phyloP scores from a whole-genome alignment of 2,888 invertebrate species.

The Meiosimyza platycephala region DNA sequence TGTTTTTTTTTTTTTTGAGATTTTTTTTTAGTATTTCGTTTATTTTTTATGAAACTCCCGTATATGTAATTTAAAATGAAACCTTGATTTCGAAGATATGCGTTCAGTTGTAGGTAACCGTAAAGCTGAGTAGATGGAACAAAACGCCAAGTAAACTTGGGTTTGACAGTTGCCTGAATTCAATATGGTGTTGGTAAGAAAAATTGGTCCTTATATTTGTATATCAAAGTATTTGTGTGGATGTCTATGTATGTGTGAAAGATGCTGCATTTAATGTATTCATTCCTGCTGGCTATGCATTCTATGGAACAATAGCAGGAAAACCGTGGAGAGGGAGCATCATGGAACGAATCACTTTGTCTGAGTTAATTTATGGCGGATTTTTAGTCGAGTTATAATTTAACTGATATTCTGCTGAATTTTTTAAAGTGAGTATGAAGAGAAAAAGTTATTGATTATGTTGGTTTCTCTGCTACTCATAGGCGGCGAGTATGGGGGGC shows the following conservation, averaged over 20 bases:
- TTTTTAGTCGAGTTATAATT: conserved; percentile 35
- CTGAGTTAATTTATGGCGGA: conserved; percentile 58
- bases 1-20: conserved; percentile 45
- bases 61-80: conserved; percentile 60
- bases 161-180: conserved; percentile 7
- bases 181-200: conserved; percentile 1
- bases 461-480: too few relatives aligned
- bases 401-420: conserved; percentile 21
- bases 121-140: not conserved
- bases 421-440: too few relatives aligned
- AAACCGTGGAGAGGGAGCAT: not conserved
- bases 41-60: conserved; percentile 26
- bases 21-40: conserved; percentile 33
- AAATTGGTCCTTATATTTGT: not conserved
- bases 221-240: conserved; percentile 11
- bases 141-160: not conserved
- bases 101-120: conserved; percentile 35
- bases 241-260: conserved; percentile 31
- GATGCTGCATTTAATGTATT: conserved; percentile 41
- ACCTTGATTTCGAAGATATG: conserved; percentile 58
- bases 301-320: not conserved
- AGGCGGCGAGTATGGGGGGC: too few relatives aligned
- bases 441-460: too few relatives aligned
- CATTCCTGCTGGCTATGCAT: conserved; percentile 11
- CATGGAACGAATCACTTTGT: conserved; percentile 61